Conservation (phyloP, 2,888 invertebrate species). For the Apodemia hepburni region DNA sequence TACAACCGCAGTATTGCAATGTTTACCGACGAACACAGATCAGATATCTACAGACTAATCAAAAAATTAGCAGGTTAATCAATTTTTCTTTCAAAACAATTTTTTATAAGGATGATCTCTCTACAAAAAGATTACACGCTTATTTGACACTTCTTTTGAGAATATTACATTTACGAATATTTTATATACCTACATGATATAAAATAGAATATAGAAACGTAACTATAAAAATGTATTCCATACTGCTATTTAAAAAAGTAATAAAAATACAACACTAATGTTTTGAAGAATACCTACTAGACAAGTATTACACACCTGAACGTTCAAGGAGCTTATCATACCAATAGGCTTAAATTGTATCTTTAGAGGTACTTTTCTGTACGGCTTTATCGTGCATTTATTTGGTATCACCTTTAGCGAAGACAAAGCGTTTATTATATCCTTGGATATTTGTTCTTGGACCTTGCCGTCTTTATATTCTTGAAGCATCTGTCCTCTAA, state of each 20-base stretch:
- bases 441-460: constrained; percentile 55
- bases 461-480: constrained; percentile 54
- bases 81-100: too few species aligned
- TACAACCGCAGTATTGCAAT: too few species aligned
- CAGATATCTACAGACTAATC: too few species aligned
- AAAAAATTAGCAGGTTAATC: too few species aligned
- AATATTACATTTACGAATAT: too few species aligned
- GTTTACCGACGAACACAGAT: too few species aligned
- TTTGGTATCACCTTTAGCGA: constrained; percentile 64
- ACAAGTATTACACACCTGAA: constrained; percentile 52
- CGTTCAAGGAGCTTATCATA: constrained; percentile 58
- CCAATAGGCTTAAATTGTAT: constrained; percentile 70
- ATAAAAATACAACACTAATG: not conserved
- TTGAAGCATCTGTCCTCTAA: constrained; percentile 58
- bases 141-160: too few species aligned
- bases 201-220: too few species aligned
- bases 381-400: constrained; percentile 53
- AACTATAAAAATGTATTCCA: too few species aligned
- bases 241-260: not conserved
- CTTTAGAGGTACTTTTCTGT: constrained; percentile 59
- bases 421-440: constrained; percentile 58
- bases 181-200: too few species aligned
- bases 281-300: not conserved
- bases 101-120: too few species aligned
- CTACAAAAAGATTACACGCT: too few species aligned